Evolutionary conservation across 1,140 invertebrate species (phyloP).

Genomic region (Rhopalosiphum maidis): DNA sequence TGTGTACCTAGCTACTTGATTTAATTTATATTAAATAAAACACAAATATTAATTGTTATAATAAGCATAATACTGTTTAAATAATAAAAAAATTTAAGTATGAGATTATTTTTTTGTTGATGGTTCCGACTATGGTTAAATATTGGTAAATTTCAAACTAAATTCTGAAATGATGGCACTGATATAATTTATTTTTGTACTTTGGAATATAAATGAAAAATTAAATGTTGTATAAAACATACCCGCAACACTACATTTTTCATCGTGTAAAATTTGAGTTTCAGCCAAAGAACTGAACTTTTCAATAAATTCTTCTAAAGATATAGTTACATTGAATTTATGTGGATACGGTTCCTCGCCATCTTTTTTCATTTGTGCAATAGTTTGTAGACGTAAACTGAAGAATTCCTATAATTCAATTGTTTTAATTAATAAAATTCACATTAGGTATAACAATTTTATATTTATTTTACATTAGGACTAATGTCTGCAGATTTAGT

Average conservation of each 20-base stretch:
- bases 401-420: constrained; percentile 78
- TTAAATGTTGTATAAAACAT: constrained; percentile 49
- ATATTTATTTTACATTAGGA: constrained; percentile 75
- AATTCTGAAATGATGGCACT: not conserved
- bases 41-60: not conserved
- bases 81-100: too few relatives aligned
- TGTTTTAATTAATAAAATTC: constrained; percentile 50
- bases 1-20: not conserved
- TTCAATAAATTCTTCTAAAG: constrained; percentile 88
- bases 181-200: not conserved
- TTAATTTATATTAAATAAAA: not conserved
- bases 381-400: constrained; percentile 77
- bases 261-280: constrained; percentile 80
- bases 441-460: constrained; percentile 44
- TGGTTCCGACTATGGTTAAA: too few relatives aligned
- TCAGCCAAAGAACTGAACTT: constrained; percentile 77
- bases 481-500: constrained; percentile 84
- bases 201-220: not conserved
- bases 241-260: constrained; percentile 79
- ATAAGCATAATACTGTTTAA: too few relatives aligned
- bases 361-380: constrained; percentile 78
- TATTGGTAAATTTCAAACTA: not conserved
- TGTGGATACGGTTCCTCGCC: constrained; percentile 96
- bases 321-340: constrained; percentile 94
- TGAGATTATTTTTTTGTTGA: too few relatives aligned